Base-by-base conservation (phyloP, 1,140 invertebrate species). In the Heliothis virescens region DNA sequence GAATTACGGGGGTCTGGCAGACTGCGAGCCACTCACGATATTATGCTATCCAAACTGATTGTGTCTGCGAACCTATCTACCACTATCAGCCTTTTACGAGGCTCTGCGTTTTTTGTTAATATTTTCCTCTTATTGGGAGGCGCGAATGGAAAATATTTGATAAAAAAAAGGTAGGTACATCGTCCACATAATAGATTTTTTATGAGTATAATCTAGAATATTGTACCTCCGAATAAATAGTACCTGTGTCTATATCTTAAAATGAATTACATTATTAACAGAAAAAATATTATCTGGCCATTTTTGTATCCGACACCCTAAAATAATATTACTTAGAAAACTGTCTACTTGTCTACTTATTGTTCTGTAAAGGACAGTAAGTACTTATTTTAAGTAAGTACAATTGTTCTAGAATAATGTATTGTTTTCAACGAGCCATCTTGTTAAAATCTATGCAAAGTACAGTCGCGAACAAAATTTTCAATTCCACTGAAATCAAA, bases 401-500 rank as follows among this genome's bases (percentile, higher is more conserved):
- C 34, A 41, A 41, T 41, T 41, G 34, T 41, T 41, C 34, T 41
- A 41, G 5, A 41, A 41, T 41, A 41, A 41, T 41, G 34, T 41
- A 41, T 41, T 41, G 34, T 41, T 41, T 41, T 41, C 34, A 69
- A 52, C 47, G 13, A 11, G 47, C 47, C 48, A n/a, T 71, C 67
- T 71, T 47, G 29, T 34, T 71, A 15, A 52, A 50, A 26, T 71
- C 48, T n/a, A 71, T 53, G 26, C 52, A 72, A 72, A 72, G 52
- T 57, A 72, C 52, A 72, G 18, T 79, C 26, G 62, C 72, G 62
- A 82, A 73, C 63, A 79, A 80, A 82, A 83, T 79, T 81, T 77
- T 82, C 83, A 82, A 82, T 82, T 79, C 76, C 34, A 60, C n/a
- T 65, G 67, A 85, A 85, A 82, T 85, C 81, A 85, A 85, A 85